Percentiles rank a stretch among this genome's conserved stretches.
phyloP scores from a whole-genome alignment of 2,797 vertebrate genomes.

The Fistularia tabacaria region DNA sequence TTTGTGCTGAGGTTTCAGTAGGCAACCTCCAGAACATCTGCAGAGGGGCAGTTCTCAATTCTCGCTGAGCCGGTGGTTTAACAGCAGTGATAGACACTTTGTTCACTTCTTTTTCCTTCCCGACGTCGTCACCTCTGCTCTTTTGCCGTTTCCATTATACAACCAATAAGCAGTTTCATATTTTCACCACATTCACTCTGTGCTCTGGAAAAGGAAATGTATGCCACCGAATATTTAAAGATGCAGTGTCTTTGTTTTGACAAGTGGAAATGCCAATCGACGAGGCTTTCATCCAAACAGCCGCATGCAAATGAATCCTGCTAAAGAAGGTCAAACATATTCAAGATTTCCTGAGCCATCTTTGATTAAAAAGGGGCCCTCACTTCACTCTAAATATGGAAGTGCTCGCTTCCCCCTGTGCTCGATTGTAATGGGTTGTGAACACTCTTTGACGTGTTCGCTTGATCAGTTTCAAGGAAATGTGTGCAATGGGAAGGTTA shows the following conservation, averaged over 20 bases:
- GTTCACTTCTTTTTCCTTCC: conserved; percentile 13
- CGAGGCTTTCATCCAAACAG: conserved; percentile 52
- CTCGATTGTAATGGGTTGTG: conserved; percentile 6
- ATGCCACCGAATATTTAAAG: conserved; percentile 55
- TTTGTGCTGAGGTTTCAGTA: conserved; percentile 41
- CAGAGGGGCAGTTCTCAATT: conserved; percentile 22
- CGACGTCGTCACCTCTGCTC: neutral
- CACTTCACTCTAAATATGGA: conserved; percentile 20
- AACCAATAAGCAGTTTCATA: conserved; percentile 21
- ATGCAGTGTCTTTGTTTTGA: conserved; percentile 30
- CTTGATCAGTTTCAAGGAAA: conserved; percentile 19
- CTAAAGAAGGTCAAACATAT: conserved; percentile 64
- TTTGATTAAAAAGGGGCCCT: conserved; percentile 14
- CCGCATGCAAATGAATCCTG: conserved; percentile 58
- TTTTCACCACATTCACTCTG: conserved; percentile 39
- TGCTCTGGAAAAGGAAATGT: conserved; percentile 29
- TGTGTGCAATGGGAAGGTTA: conserved; percentile 50
- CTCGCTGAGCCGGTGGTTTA: conserved; percentile 23
- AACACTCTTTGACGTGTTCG: conserved; percentile 10
- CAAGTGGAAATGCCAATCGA: conserved; percentile 54
- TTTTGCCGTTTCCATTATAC: conserved; percentile 15
- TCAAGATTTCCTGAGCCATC: conserved; percentile 38
- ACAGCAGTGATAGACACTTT: conserved; percentile 25
- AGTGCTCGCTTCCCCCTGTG: conserved; percentile 14
- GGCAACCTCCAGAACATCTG: conserved; percentile 21